phyloP scores from a whole-genome alignment of 2,888 invertebrate species.

The Steinernema scapterisci region DNA sequence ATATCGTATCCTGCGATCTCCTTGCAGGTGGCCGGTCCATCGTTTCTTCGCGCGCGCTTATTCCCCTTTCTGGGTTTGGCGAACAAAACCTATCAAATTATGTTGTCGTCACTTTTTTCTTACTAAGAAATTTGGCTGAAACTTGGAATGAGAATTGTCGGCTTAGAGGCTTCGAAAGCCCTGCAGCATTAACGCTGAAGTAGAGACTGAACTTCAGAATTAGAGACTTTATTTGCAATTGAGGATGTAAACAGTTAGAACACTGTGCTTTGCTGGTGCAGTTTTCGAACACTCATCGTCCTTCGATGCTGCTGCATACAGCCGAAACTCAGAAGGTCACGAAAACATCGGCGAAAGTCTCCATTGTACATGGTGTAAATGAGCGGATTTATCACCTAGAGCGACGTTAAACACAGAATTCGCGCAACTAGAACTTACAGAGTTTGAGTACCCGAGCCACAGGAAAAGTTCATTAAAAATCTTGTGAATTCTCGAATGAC shows the following conservation, averaged over 20 bases:
- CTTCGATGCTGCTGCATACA: constrained; percentile 65
- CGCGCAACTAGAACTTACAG: constrained; percentile 44
- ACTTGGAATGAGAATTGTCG: no score
- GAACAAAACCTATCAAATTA: no score
- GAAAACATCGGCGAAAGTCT: constrained; percentile 67
- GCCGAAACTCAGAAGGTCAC: constrained; percentile 66
- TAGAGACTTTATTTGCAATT: no score
- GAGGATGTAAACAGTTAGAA: constrained; percentile 41
- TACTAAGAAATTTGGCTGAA: no score
- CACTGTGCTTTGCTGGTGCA: constrained; percentile 64
- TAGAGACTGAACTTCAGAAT: no score
- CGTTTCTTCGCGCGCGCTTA: no score
- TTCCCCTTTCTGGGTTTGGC: no score
- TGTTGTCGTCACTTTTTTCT: no score
- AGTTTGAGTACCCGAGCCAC: constrained; percentile 69
- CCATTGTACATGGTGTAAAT: constrained; percentile 68
- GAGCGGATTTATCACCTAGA: constrained; percentile 65
- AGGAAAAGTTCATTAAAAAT: constrained; percentile 66
- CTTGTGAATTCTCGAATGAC: constrained; percentile 46
- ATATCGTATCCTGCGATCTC: constrained; percentile 2
- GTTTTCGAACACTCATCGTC: constrained; percentile 66
- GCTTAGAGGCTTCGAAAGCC: no score
- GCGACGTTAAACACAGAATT: not conserved
- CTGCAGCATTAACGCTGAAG: no score
- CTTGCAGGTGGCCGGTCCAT: no score